These are phyloP conservation scores for Ploceus nigricollis DNA, from an alignment of 2,113 vertebrate genomes.

Conservation along the genomic window DNA sequence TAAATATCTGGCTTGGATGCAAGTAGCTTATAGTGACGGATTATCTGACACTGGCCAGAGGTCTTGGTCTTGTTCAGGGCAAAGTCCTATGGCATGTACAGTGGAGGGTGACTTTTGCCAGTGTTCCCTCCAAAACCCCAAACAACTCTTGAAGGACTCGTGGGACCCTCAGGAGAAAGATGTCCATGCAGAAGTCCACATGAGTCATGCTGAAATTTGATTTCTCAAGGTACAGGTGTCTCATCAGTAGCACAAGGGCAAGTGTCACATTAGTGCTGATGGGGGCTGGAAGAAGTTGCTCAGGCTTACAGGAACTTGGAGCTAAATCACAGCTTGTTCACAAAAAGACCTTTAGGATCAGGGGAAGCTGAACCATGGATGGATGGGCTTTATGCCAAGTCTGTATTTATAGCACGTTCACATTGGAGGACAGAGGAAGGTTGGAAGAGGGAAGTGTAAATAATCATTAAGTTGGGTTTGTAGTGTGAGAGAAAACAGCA, in stretches of 20 bases:
- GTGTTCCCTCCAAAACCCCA: slow-evolving; percentile 25
- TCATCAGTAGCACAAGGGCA: neutral
- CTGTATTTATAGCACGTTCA: slow-evolving; percentile 43
- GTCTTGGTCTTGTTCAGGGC: slow-evolving; percentile 73
- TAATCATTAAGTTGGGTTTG: neutral
- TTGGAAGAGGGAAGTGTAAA: slow-evolving; percentile 37
- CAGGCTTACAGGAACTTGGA: slow-evolving; percentile 52
- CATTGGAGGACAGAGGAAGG: slow-evolving; percentile 12
- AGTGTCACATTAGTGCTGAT: slow-evolving; percentile 42
- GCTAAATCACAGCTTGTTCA: slow-evolving; percentile 43
- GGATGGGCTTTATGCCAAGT: slow-evolving; percentile 32
- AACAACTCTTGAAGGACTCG: neutral
- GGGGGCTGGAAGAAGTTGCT: slow-evolving; percentile 58
- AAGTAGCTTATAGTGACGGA: slow-evolving; percentile 82
- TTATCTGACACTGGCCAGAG: slow-evolving; percentile 82
- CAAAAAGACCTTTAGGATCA: slow-evolving; percentile 27
- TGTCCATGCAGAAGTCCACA: neutral
- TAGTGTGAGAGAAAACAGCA: neutral
- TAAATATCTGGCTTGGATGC: slow-evolving; percentile 97
- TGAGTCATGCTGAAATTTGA: neutral
- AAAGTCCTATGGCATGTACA: slow-evolving; percentile 45
- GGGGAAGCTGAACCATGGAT: neutral
- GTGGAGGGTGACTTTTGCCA: slow-evolving; percentile 45
- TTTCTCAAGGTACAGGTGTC: neutral
- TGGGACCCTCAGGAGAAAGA: neutral